phyloP scores from a whole-genome alignment of 2,888 invertebrate genomes.

The Chaetogeoica ovagalla region DNA sequence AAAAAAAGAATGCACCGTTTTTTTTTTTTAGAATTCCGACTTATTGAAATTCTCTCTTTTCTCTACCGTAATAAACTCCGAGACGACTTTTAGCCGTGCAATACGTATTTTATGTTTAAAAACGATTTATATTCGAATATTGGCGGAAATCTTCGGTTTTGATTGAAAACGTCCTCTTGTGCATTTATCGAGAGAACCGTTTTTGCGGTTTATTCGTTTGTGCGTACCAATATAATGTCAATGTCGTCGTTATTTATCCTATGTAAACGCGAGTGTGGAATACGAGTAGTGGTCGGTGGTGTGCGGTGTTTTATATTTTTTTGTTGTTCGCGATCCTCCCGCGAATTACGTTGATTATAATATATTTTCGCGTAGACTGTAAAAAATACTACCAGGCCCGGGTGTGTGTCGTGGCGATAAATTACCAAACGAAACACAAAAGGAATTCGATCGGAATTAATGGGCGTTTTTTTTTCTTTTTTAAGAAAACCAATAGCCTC shows the following conservation, averaged over 20 bases:
- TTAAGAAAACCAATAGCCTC: slow-evolving; percentile 33
- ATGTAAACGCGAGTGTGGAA: background rate
- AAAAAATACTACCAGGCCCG: slow-evolving; percentile 4
- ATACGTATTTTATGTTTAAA: slow-evolving; percentile 16
- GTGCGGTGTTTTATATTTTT: too few relatives aligned
- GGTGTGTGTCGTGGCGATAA: slow-evolving; percentile 33
- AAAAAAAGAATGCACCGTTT: too few relatives aligned
- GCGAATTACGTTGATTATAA: slow-evolving; percentile 50
- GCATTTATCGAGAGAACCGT: background rate
- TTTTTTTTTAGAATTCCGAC: slow-evolving; percentile 1
- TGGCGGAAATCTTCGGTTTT: background rate
- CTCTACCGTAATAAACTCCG: background rate
- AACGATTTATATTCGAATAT: slow-evolving; percentile 10
- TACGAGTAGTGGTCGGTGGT: background rate
- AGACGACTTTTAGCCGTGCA: background rate
- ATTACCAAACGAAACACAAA: slow-evolving; percentile 49
- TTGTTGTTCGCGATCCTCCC: background rate
- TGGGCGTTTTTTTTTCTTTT: slow-evolving; percentile 18
- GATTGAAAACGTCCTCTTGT: background rate
- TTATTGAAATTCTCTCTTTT: slow-evolving; percentile 11
- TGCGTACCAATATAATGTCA: background rate
- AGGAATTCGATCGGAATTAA: slow-evolving; percentile 49
- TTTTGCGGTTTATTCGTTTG: slow-evolving; percentile 8
- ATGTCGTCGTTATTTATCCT: background rate
- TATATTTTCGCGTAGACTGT: slow-evolving; percentile 14